A percentile compares a stretch with the other conserved stretches of the same genome.
Conservation (phyloP, 2,797 vertebrate genomes). For the Fratercula arctica region DNA sequence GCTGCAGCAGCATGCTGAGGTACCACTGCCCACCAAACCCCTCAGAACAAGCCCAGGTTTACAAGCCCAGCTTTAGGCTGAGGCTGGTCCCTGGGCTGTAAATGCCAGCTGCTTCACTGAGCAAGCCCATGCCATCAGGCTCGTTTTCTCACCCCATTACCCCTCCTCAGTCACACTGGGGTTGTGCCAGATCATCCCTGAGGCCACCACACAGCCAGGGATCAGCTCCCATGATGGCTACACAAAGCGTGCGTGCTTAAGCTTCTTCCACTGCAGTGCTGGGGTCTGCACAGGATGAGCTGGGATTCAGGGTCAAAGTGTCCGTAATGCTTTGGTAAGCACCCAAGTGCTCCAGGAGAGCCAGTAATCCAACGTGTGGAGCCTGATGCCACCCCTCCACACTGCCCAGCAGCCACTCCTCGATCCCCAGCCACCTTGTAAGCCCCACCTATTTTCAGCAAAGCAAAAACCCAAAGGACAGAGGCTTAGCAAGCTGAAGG, state of each 20-base stretch:
- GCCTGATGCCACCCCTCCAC: not conserved
- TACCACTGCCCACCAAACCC: not conserved
- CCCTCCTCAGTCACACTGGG: not conserved
- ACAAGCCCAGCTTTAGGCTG: not conserved
- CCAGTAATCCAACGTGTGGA: fast-evolving
- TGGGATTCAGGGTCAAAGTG: not conserved
- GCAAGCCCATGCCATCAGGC: not conserved
- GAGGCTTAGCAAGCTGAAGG: not conserved
- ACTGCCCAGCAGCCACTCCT: not conserved
- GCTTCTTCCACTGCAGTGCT: not conserved
- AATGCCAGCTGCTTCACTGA: not conserved
- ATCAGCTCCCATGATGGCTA: not conserved
- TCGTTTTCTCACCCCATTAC: not conserved
- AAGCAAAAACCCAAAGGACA: not conserved
- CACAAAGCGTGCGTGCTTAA: not conserved
- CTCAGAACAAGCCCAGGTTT: not conserved
- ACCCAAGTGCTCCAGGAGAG: not conserved
- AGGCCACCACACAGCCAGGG: not conserved
- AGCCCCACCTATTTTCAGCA: not conserved
- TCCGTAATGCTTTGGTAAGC: not conserved
- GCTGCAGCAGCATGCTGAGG: fast-evolving
- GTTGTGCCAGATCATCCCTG: not conserved
- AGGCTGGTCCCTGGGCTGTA: not conserved
- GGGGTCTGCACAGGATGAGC: not conserved
- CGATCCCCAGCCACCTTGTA: not conserved